A percentile compares a stretch with the other conserved stretches of the same genome.
phyloP scores from a whole-genome alignment of 2,888 invertebrate genomes.

The Limnephilus lunatus region DNA sequence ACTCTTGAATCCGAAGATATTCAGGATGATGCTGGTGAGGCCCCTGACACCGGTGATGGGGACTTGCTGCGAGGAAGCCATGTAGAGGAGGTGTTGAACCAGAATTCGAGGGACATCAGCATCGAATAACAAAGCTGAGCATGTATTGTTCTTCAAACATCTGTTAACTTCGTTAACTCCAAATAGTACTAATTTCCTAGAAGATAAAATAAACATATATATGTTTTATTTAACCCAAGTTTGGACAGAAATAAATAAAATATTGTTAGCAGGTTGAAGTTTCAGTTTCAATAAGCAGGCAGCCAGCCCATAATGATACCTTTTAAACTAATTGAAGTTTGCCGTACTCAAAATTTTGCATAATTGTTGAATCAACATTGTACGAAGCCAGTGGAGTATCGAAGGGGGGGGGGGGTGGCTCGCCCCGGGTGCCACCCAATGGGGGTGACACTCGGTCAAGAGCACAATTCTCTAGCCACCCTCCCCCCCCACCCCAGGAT shows the following conservation, averaged over 20 bases:
- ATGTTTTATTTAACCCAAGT: background rate
- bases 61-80: conserved; percentile 69
- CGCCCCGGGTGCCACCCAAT: no score
- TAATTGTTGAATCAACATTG: no score
- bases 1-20: conserved; percentile 73
- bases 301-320: no score
- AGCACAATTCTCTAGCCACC: no score
- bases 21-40: conserved; percentile 69
- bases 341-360: no score
- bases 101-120: conserved; percentile 72
- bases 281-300: no score
- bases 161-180: conserved; percentile 72
- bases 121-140: conserved; percentile 73
- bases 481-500: no score
- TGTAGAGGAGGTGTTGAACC: conserved; percentile 72
- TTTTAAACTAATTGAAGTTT: no score
- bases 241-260: background rate
- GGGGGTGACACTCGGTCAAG: no score
- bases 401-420: no score
- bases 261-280: no score
- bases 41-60: conserved; percentile 72
- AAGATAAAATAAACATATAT: conserved; percentile 54
- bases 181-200: conserved; percentile 69
- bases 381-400: no score
- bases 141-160: conserved; percentile 67